Evolutionary conservation across 2,113 vertebrate genomes (phyloP), one percentile per base, ranked within the genome.

Genomic region (Myiagra hebetior): DNA sequence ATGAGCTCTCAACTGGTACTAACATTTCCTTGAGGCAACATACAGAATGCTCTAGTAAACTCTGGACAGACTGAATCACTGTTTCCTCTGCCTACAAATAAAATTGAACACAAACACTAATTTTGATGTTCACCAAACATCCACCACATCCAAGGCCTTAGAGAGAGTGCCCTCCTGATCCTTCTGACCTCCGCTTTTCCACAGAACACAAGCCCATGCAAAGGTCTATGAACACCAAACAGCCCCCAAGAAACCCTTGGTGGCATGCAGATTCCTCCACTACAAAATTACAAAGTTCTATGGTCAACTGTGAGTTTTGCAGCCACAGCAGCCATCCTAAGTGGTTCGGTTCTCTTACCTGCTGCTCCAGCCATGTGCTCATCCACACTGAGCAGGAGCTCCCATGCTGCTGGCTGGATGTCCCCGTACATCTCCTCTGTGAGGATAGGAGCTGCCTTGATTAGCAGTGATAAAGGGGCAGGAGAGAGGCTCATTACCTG

Each of bases 341-440:
- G 39, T 17, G 31, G 6, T 24, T 52, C 26, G 70, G 8, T 17
- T 53, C 19, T 24, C 77, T 92, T 93, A 99, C 99, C 99, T 90
- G 99, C 99, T 33, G 99, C 99, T 15, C 99, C 99, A 8, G 99
- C 99, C 99, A 99, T 99, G 79, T 99, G 99, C 80, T 99, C 99
- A 68, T 99, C 99, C 97, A 99, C 98, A 14, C 99, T 99, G 68
- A 99, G 99, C 63, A 99, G 92, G 13, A 99, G 98, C 73, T 99
- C 99, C 99, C 99, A 99, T 2, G 99, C 99, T 24, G 99, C 99
- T 0, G 99, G 99, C 96, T 99, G 99, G 95, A 99, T 98, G 96
- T 99, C 99, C 49, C 99, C 99, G 0, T 99, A 99, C 99, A 99
- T 99, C 96, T 99, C 99, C 65, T 99, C 99, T 0, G 99, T 99